Evolutionary conservation across 2,888 invertebrate genomes (phyloP).

Genomic region (Piscicola geometra): DNA sequence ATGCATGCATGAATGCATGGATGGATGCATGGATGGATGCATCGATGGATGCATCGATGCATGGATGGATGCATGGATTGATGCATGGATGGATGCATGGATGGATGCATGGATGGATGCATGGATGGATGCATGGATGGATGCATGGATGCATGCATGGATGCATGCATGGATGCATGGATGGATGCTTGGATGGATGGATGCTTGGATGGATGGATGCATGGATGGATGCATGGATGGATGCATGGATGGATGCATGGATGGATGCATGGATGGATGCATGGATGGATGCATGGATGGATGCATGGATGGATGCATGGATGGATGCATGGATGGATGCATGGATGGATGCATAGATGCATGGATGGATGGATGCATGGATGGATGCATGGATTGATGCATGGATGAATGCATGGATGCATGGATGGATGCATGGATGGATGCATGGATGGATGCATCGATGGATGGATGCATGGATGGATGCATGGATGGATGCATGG

Average conservation of each 20-base stretch:
- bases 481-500: slow-evolving; percentile 62
- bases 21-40: slow-evolving; percentile 4
- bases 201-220: slow-evolving; percentile 64
- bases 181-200: too few relatives aligned
- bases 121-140: slow-evolving; percentile 62
- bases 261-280: slow-evolving; percentile 49
- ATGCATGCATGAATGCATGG: slow-evolving; percentile 62
- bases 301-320: slow-evolving; percentile 62
- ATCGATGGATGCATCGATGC: too few relatives aligned
- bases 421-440: slow-evolving; percentile 61
- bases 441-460: too few relatives aligned
- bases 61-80: slow-evolving; percentile 60
- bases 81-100: slow-evolving; percentile 61
- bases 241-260: slow-evolving; percentile 62
- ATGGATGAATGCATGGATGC: slow-evolving; percentile 68
- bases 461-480: slow-evolving; percentile 68
- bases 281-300: slow-evolving; percentile 60
- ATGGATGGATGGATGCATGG: slow-evolving; percentile 60
- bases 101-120: slow-evolving; percentile 62
- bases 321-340: slow-evolving; percentile 62
- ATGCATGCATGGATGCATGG: background rate
- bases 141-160: slow-evolving; percentile 62
- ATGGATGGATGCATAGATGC: slow-evolving; percentile 51
- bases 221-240: slow-evolving; percentile 62
- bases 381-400: too few relatives aligned